Conservation (phyloP, 1,140 invertebrate species). For the Oreohelix idahoensis region DNA sequence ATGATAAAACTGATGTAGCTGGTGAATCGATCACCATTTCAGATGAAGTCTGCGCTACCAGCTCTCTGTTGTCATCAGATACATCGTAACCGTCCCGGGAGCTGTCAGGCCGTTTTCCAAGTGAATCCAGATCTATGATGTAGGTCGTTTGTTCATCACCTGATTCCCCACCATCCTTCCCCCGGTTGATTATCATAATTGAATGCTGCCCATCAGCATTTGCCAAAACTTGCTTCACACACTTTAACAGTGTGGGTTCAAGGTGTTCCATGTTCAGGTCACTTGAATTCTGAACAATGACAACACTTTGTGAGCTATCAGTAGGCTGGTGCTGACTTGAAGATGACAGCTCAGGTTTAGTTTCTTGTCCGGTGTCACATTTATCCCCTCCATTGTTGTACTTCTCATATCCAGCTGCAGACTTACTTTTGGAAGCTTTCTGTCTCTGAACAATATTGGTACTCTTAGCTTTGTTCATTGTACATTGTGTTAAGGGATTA, state of each 20-base stretch:
- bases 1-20: not conserved
- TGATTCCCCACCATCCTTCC: not conserved
- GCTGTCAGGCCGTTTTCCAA: not conserved
- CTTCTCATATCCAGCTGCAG: not conserved
- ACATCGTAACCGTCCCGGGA: not conserved
- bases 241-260: conserved; percentile 20
- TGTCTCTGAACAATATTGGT: not conserved
- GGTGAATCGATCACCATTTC: not conserved
- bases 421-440: not conserved
- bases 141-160: not conserved
- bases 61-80: not conserved
- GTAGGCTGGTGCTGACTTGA: not conserved
- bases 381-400: not conserved
- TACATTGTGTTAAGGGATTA: not conserved
- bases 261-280: conserved; percentile 15
- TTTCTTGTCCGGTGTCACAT: not conserved
- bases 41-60: not conserved
- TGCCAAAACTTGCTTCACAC: conserved; percentile 24
- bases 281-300: conserved; percentile 16
- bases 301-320: conserved; percentile 1
- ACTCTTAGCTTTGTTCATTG: not conserved
- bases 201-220: conserved; percentile 11
- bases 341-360: not conserved
- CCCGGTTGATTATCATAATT: not conserved
- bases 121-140: conserved; percentile 17